Conservation (phyloP, 92 coral and sea anemone species). For the Palythoa caribaeorum region DNA sequence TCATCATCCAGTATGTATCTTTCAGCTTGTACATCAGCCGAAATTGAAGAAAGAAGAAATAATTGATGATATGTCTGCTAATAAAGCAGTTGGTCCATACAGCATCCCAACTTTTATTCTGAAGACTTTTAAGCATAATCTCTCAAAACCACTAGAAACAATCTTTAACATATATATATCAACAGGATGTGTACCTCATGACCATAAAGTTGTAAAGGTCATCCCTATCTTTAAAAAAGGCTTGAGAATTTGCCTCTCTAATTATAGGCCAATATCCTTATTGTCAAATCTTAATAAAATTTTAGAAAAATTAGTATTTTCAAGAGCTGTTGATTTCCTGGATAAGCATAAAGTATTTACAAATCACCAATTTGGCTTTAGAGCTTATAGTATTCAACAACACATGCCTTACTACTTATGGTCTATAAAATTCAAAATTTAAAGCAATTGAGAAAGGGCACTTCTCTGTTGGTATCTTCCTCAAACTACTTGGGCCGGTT, state of each 20-base stretch:
- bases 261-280: slow-evolving; percentile 20
- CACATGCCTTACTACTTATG: slow-evolving; percentile 1
- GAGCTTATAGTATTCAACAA: slow-evolving; percentile 19
- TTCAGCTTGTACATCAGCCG: slow-evolving; percentile 5
- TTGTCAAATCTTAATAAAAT: not conserved
- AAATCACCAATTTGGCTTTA: slow-evolving; percentile 23
- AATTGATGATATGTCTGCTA: slow-evolving; percentile 2
- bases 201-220: not conserved
- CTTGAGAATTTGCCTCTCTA: not conserved
- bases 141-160: slow-evolving; percentile 33
- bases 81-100: slow-evolving; percentile 12
- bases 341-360: slow-evolving; percentile 11
- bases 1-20: slow-evolving; percentile 11
- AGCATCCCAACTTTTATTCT: slow-evolving; percentile 22
- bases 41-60: not conserved
- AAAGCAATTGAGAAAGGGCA: not conserved
- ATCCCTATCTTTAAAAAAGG: not conserved
- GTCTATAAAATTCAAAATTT: not conserved
- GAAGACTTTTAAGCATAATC: slow-evolving; percentile 6
- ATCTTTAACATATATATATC: slow-evolving; percentile 16
- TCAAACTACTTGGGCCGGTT: not conserved
- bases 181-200: slow-evolving; percentile 29
- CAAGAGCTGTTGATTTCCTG: not conserved
- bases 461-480: slow-evolving; percentile 27
- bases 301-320: too few relatives aligned